Evolutionary conservation across 2,888 invertebrate species (phyloP).

Genomic region (Tetrapedia diversipes): DNA sequence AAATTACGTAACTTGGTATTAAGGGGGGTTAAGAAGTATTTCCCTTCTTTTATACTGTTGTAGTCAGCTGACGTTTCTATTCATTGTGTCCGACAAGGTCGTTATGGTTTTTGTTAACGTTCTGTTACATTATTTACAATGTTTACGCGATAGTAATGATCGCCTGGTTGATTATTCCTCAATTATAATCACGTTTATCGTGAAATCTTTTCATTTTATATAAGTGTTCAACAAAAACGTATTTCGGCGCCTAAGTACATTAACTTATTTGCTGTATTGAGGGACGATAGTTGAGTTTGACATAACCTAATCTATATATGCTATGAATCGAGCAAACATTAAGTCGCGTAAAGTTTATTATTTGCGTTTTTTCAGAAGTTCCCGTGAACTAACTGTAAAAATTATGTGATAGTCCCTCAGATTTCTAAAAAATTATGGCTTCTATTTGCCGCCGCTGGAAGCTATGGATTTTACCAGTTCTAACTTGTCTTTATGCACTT

Average conservation of each 20-base stretch:
- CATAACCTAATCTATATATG: constrained; percentile 26
- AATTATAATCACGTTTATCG: not conserved
- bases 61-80: constrained; percentile 67
- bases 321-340: not conserved
- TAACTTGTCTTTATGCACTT: constrained; percentile 91
- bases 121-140: constrained; percentile 14
- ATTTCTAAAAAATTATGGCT: constrained; percentile 75
- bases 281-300: not conserved
- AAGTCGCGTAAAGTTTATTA: not conserved
- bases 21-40: constrained; percentile 17
- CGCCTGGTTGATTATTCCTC: not conserved
- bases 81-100: constrained; percentile 54
- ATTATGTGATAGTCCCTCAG: constrained; percentile 68
- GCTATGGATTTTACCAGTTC: constrained; percentile 94
- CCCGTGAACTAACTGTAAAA: constrained; percentile 22
- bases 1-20: constrained; percentile 7
- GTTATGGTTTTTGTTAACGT: constrained; percentile 34
- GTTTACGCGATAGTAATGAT: constrained; percentile 8
- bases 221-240: constrained; percentile 9
- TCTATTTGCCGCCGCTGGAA: constrained; percentile 86
- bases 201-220: not conserved
- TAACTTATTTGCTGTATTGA: not conserved
- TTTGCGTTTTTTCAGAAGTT: constrained; percentile 14
- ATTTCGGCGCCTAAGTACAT: not conserved
- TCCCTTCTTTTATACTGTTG: constrained; percentile 60